phyloP scores from a whole-genome alignment of 2,888 invertebrate genomes.

The Schrankia costaestrigalis region DNA sequence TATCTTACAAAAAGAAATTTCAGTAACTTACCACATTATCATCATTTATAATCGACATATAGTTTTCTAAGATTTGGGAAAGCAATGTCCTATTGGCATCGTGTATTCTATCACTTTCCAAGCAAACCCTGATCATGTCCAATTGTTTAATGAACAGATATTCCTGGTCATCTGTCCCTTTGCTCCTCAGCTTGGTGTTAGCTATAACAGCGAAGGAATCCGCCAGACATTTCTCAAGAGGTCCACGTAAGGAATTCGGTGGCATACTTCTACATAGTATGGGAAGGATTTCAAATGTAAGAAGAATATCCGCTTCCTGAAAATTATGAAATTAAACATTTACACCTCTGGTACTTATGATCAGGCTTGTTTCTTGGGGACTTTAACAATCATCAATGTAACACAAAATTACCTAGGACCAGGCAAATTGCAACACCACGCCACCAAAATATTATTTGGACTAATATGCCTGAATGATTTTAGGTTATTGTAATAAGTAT shows the following conservation, averaged over 20 bases:
- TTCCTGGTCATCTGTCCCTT: slow-evolving; percentile 22
- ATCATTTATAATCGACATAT: slow-evolving; percentile 62
- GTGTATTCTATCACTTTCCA: slow-evolving; percentile 77
- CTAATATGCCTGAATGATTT: too few relatives aligned
- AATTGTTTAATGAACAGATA: slow-evolving; percentile 49
- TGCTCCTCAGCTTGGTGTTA: slow-evolving; percentile 9
- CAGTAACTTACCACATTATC: slow-evolving; percentile 65
- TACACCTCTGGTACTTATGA: too few relatives aligned
- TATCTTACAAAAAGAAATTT: not conserved
- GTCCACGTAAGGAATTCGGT: slow-evolving; percentile 76
- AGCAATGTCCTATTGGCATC: slow-evolving; percentile 81
- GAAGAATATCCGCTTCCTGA: slow-evolving; percentile 70
- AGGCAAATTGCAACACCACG: too few relatives aligned
- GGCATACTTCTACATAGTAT: slow-evolving; percentile 80
- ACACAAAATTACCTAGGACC: too few relatives aligned
- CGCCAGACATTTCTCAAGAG: slow-evolving; percentile 73
- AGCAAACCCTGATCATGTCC: slow-evolving; percentile 53
- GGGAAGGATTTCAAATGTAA: slow-evolving; percentile 74
- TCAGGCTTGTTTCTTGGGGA: too few relatives aligned
- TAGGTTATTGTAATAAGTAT: too few relatives aligned
- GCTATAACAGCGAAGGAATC: slow-evolving; percentile 45
- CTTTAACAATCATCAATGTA: too few relatives aligned
- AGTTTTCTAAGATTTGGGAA: slow-evolving; percentile 69
- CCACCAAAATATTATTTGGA: too few relatives aligned
- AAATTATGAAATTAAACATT: too few relatives aligned